Evolutionary conservation across 2,113 vertebrate genomes (phyloP).

Genomic region (Genyomyrus donnyi): DNA sequence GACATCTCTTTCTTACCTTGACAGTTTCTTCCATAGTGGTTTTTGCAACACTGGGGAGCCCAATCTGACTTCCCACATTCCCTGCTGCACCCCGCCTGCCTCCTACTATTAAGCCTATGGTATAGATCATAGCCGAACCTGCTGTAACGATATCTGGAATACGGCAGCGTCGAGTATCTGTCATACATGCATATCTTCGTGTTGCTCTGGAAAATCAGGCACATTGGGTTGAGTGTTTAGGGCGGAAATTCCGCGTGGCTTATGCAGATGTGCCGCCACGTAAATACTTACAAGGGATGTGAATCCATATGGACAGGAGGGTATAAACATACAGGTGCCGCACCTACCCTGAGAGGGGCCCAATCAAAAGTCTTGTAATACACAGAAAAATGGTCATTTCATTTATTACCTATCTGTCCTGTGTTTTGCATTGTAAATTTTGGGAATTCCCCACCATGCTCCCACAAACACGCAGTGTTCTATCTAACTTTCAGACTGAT

Average conservation of each 20-base stretch:
- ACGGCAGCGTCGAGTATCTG: not conserved
- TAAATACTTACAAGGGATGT: slow-evolving; percentile 51
- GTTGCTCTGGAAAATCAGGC: slow-evolving; percentile 43
- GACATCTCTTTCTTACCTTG: slow-evolving; percentile 57
- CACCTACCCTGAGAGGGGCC: slow-evolving; percentile 51
- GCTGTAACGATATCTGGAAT: not conserved
- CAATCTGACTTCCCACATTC: slow-evolving; percentile 59
- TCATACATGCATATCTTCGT: slow-evolving; percentile 37
- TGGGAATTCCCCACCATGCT: not conserved
- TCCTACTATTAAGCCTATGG: not conserved
- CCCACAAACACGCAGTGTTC: not conserved
- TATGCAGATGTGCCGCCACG: not conserved
- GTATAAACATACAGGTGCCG: slow-evolving; percentile 46
- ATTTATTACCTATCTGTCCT: not conserved
- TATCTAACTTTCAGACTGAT: not conserved
- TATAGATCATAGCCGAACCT: not conserved
- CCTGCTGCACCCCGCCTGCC: slow-evolving; percentile 55
- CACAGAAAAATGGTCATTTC: not conserved
- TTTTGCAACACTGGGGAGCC: slow-evolving; percentile 75
- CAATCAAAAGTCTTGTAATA: not conserved
- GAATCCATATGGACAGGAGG: slow-evolving; percentile 50
- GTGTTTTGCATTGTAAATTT: not conserved
- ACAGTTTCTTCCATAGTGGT: slow-evolving; percentile 80
- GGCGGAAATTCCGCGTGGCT: not conserved
- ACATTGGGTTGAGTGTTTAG: not conserved